A percentile compares a stretch with the other conserved stretches of the same genome.
Conservation (phyloP, 2,888 invertebrate species). For the Amiota mariae region DNA sequence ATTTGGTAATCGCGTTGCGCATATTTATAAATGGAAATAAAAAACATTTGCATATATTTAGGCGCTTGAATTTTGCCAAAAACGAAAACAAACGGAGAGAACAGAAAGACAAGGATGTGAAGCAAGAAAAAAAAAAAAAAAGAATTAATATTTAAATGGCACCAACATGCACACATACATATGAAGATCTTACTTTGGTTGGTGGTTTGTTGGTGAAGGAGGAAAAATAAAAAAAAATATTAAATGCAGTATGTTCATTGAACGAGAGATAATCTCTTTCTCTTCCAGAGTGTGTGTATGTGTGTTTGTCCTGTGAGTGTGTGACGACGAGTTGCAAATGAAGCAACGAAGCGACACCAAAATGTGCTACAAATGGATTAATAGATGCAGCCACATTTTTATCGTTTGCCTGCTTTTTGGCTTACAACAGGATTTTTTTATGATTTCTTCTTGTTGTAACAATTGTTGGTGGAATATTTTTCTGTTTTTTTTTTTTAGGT, state of each 20-base stretch:
- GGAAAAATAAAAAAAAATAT: no score
- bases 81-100: not conserved
- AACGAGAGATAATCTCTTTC: no score
- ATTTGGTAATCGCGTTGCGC: slow-evolving; percentile 48
- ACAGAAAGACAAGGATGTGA: no score
- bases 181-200: not conserved
- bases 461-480: not conserved
- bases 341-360: slow-evolving; percentile 15
- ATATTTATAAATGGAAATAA: slow-evolving; percentile 29
- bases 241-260: no score
- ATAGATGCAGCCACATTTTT: not conserved
- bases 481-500: not conserved
- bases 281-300: not conserved
- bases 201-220: no score
- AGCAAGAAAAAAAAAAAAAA: not conserved
- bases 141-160: slow-evolving; percentile 66
- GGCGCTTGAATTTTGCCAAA: slow-evolving; percentile 48
- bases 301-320: not conserved
- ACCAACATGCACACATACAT: slow-evolving; percentile 9
- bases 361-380: slow-evolving; percentile 16
- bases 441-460: not conserved
- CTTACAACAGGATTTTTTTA: slow-evolving; percentile 7
- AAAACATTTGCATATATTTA: slow-evolving; percentile 54
- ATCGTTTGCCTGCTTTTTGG: not conserved
- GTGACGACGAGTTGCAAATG: slow-evolving; percentile 2